These are phyloP conservation scores for Xylota sylvarum DNA, from an alignment of 2,888 invertebrate species.

Conservation along the genomic window DNA sequence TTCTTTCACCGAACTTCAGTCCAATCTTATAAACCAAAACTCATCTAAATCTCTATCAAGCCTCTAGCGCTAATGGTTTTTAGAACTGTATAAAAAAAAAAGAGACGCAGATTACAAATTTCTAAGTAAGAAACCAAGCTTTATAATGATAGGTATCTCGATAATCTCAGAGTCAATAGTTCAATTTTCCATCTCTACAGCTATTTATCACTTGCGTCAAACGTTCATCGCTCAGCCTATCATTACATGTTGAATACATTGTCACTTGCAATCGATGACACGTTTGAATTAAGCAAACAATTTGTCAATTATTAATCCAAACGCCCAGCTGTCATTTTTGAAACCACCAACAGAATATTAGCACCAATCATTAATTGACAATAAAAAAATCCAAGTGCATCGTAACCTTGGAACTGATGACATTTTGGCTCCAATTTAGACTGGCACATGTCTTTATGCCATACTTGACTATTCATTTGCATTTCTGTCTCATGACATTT, in stretches of 20 bases:
- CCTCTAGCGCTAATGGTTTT: too few species aligned
- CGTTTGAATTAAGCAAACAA: background rate
- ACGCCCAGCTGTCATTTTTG: slow-evolving; percentile 10
- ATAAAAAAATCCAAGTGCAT: slow-evolving; percentile 55
- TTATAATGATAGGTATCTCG: too few species aligned
- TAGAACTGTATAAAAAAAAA: too few species aligned
- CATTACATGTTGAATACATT: background rate
- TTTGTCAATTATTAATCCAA: slow-evolving; percentile 9
- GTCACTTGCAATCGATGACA: background rate
- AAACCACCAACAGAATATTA: background rate
- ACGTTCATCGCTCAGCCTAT: background rate
- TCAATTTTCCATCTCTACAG: background rate
- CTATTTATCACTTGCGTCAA: background rate
- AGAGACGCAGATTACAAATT: too few species aligned
- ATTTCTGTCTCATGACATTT: slow-evolving; percentile 49
- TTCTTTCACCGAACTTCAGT: too few species aligned
- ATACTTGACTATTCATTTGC: slow-evolving; percentile 59
- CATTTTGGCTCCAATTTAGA: slow-evolving; percentile 64
- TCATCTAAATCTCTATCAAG: too few species aligned
- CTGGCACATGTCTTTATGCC: slow-evolving; percentile 48
- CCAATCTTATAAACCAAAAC: too few species aligned
- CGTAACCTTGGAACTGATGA: slow-evolving; percentile 55
- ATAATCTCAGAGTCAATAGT: too few species aligned
- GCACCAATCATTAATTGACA: slow-evolving; percentile 40
- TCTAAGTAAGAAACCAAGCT: too few species aligned